Conservation (phyloP, 2,113 vertebrate genomes). For the Myiozetetes cayanensis region DNA sequence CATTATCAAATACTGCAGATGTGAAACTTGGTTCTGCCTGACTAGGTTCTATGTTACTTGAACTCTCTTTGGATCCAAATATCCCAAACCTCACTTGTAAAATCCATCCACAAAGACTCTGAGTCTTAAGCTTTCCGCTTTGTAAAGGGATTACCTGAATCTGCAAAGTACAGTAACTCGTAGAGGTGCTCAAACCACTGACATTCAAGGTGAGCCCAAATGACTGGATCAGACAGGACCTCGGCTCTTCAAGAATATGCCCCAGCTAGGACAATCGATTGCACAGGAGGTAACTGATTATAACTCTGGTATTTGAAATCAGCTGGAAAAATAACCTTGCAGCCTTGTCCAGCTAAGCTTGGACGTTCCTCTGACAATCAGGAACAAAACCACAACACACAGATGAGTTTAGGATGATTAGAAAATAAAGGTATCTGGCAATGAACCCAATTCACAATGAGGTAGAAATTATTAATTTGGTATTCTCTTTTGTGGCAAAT, state of each 20-base stretch:
- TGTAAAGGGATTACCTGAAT: not conserved
- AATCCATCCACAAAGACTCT: not conserved
- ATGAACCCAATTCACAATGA: not conserved
- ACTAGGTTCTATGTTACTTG: not conserved
- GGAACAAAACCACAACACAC: not conserved
- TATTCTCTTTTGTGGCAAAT: not conserved
- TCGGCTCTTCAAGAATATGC: not conserved
- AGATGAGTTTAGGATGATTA: not conserved
- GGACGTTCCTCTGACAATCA: not conserved
- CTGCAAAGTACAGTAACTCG: not conserved
- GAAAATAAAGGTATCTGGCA: not conserved
- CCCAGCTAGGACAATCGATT: fast-evolving
- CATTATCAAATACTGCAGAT: not conserved
- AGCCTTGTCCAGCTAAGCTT: not conserved
- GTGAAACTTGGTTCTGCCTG: not conserved
- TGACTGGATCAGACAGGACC: not conserved
- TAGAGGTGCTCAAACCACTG: not conserved
- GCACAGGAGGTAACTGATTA: not conserved
- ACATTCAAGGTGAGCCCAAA: not conserved
- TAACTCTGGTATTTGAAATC: not conserved
- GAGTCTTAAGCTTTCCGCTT: not conserved
- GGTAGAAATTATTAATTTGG: not conserved
- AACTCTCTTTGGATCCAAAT: not conserved
- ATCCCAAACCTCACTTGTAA: not conserved
- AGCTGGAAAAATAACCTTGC: not conserved